A percentile compares a stretch with the other conserved stretches of the same genome.
Evolutionary conservation across 1,140 invertebrate genomes (phyloP).

Genomic region (Xylocopa sonorina): DNA sequence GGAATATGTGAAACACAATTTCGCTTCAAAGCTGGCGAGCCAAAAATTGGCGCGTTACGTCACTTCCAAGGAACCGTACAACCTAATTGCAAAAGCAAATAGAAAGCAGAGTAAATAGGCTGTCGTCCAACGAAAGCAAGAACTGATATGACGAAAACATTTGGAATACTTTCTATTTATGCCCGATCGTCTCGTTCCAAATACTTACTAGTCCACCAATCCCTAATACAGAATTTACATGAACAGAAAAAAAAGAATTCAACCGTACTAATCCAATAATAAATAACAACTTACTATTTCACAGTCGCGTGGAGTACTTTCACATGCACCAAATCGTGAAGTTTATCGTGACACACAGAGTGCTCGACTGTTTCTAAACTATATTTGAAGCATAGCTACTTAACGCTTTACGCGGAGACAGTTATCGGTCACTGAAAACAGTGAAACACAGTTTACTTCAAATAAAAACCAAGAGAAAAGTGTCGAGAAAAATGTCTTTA

Average conservation of each 20-base stretch:
- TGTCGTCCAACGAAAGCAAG: conserved; percentile 8
- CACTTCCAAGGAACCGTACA: neutral
- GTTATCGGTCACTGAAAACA: neutral
- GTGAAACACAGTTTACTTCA: neutral
- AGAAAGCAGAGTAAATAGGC: conserved; percentile 20
- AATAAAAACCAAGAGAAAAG: neutral
- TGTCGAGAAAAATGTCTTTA: neutral
- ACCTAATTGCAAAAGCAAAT: neutral
- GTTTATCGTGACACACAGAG: neutral
- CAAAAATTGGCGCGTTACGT: neutral
- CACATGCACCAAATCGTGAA: neutral
- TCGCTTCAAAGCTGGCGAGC: neutral
- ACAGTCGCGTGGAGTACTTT: neutral
- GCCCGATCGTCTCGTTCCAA: neutral
- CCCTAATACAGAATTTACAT: neutral
- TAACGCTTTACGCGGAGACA: neutral
- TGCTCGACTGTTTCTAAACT: neutral
- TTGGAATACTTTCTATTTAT: conserved; percentile 10
- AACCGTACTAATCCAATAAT: neutral
- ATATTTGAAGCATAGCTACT: conserved; percentile 7
- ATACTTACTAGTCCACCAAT: neutral
- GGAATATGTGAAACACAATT: neutral
- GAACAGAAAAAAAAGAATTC: neutral
- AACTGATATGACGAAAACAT: neutral
- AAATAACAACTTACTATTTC: neutral